phyloP scores from a whole-genome alignment of 2,888 invertebrate genomes.

The Ceramica pisi region DNA sequence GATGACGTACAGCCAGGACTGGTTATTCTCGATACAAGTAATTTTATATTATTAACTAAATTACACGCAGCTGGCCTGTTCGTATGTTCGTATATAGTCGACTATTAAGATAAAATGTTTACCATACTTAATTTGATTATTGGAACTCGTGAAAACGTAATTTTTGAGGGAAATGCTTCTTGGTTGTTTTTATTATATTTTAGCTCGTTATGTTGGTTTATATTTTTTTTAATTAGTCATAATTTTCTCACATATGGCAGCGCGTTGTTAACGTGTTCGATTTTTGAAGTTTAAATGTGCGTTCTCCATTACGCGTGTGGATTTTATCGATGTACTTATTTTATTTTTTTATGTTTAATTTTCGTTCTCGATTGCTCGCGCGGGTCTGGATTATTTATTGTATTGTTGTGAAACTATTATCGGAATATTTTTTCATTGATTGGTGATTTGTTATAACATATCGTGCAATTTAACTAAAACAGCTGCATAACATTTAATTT shows the following conservation, averaged over 20 bases:
- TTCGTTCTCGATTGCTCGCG: conserved; percentile 17
- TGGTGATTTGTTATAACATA: conserved; percentile 44
- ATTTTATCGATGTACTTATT: conserved; percentile 47
- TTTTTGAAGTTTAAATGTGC: conserved; percentile 57
- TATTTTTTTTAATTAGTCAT: conserved; percentile 63
- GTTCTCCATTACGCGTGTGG: conserved; percentile 55
- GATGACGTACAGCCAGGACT: conserved; percentile 70
- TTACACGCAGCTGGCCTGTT: conserved; percentile 79
- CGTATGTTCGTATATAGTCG: conserved; percentile 72
- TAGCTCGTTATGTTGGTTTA: conserved; percentile 51
- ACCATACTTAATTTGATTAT: conserved; percentile 87
- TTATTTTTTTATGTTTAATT: conserved; percentile 29
- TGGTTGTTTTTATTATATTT: conserved; percentile 48
- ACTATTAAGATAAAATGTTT: conserved; percentile 85
- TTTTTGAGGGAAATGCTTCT: conserved; percentile 60
- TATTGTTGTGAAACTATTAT: conserved; percentile 36
- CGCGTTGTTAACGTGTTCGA: conserved; percentile 49
- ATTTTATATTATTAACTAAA: conserved; percentile 87
- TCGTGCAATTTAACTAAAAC: conserved; percentile 30
- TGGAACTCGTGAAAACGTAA: conserved; percentile 71
- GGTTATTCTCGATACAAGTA: conserved; percentile 79
- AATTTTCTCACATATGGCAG: conserved; percentile 43
- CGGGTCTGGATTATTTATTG: conserved; percentile 48
- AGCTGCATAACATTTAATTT: conserved; percentile 40
- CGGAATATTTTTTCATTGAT: conserved; percentile 32